phyloP scores from a whole-genome alignment of 2,113 vertebrate species.

The Strigops habroptila region DNA sequence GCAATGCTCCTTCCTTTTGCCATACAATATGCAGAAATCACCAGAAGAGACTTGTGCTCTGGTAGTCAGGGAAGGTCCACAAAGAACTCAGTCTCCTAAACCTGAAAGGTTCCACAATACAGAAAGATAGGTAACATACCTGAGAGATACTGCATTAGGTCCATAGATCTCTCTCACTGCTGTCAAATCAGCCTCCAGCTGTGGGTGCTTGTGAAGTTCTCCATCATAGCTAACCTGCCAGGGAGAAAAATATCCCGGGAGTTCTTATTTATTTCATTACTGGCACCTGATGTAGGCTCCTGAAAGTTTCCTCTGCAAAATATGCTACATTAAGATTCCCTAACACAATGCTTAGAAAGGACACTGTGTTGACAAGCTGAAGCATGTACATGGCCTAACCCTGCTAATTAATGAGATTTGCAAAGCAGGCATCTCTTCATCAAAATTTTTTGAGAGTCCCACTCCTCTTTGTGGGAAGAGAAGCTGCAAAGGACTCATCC shows the following conservation, averaged over 20 bases:
- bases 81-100: not conserved
- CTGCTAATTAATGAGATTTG: not conserved
- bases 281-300: not conserved
- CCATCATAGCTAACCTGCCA: conserved; percentile 86
- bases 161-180: conserved; percentile 88
- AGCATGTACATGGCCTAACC: not conserved
- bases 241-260: not conserved
- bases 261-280: not conserved
- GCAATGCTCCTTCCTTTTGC: not conserved
- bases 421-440: not conserved
- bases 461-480: not conserved
- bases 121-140: conserved; percentile 56
- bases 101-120: not conserved
- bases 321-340: not conserved
- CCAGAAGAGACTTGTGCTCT: not conserved
- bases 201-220: conserved; percentile 88
- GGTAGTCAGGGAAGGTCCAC: not conserved
- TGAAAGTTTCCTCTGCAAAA: not conserved
- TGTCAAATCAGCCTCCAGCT: conserved; percentile 85
- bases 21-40: not conserved
- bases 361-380: not conserved
- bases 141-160: conserved; percentile 89
- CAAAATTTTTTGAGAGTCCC: not conserved
- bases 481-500: not conserved
- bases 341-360: not conserved